A percentile compares a stretch with the other conserved stretches of the same genome.
Evolutionary conservation across 2,888 invertebrate species (phyloP).

Genomic region (Dryobotodes eremita): DNA sequence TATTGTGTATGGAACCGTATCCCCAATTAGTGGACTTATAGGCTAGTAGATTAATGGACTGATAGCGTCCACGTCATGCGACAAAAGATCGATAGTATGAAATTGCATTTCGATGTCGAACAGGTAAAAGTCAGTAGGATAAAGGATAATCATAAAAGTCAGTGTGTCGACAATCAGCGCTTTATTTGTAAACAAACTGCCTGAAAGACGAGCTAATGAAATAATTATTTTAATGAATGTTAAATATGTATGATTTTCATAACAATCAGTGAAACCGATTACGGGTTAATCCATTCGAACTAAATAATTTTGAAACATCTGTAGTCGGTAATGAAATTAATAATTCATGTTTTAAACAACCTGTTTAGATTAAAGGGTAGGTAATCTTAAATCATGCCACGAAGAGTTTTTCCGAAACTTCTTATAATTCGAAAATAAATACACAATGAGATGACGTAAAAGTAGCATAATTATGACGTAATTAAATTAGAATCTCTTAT

Average conservation of each 20-base stretch:
- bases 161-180: neutral
- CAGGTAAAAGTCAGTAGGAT: neutral
- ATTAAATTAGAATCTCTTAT: constrained; percentile 38
- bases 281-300: constrained; percentile 18
- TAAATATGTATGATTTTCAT: constrained; percentile 23
- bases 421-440: constrained; percentile 3
- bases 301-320: constrained; percentile 24
- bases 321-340: constrained; percentile 5
- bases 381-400: neutral
- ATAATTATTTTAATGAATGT: constrained; percentile 21
- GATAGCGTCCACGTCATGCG: constrained; percentile 30
- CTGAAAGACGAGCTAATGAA: constrained; percentile 6
- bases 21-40: constrained; percentile 53
- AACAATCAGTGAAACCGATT: constrained; percentile 26
- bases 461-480: constrained; percentile 7
- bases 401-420: neutral
- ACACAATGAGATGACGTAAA: constrained; percentile 23
- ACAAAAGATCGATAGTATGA: constrained; percentile 47
- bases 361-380: neutral
- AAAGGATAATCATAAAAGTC: constrained; percentile 4
- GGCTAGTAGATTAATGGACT: constrained; percentile 41
- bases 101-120: constrained; percentile 44
- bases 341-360: neutral
- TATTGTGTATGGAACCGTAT: constrained; percentile 29
- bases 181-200: constrained; percentile 6